Evolutionary conservation across 2,797 vertebrate species (phyloP).

Genomic region (Leontopithecus rosalia): DNA sequence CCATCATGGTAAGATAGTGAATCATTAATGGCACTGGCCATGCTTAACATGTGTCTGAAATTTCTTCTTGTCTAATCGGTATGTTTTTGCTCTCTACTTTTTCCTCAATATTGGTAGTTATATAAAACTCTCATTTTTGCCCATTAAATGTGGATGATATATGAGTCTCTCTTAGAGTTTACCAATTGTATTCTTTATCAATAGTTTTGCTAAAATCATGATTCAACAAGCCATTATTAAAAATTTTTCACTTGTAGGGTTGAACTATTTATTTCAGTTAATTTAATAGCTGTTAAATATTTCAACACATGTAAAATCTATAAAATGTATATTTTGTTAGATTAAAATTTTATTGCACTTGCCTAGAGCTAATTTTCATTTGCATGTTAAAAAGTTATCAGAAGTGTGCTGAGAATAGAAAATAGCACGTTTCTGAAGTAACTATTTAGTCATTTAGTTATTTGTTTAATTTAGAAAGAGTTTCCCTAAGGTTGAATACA

Average conservation of each 20-base stretch:
- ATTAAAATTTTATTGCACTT: constrained; percentile 11
- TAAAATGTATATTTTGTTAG: constrained; percentile 29
- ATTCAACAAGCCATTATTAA: constrained; percentile 6
- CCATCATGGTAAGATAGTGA: neutral
- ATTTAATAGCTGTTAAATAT: constrained; percentile 26
- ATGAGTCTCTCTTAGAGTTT: neutral
- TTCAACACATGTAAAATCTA: constrained; percentile 36
- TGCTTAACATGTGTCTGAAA: neutral
- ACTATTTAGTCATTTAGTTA: neutral
- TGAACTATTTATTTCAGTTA: neutral
- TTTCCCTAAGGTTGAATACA: neutral
- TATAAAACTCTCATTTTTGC: neutral
- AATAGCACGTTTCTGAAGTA: neutral
- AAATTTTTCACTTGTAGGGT: neutral
- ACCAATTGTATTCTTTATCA: neutral
- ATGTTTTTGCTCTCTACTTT: neutral
- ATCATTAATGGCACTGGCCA: neutral
- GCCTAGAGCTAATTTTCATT: neutral
- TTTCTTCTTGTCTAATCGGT: neutral
- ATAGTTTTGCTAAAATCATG: neutral
- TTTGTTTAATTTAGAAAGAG: neutral
- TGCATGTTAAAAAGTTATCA: constrained; percentile 7
- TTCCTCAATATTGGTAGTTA: neutral
- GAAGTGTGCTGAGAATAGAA: neutral
- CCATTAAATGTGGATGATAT: neutral